A percentile compares a stretch with the other conserved stretches of the same genome.
Conservation (phyloP, 2,797 vertebrate genomes). For the Heteromormyrus szaboi region DNA sequence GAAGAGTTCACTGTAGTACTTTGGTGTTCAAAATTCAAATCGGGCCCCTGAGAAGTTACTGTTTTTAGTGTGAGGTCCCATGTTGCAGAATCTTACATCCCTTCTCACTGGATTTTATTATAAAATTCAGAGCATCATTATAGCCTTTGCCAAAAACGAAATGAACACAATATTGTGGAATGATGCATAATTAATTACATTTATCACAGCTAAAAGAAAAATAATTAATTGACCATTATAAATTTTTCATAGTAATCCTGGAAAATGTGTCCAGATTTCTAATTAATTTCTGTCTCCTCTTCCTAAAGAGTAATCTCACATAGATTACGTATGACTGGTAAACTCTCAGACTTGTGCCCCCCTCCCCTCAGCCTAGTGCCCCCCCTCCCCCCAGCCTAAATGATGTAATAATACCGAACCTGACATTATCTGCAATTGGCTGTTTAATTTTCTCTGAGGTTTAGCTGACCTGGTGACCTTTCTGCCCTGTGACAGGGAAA, state of each 20-base stretch:
- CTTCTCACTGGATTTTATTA: neutral
- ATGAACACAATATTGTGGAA: neutral
- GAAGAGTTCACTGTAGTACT: neutral
- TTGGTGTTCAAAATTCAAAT: neutral
- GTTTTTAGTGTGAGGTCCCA: neutral
- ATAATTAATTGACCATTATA: neutral
- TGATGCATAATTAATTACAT: neutral
- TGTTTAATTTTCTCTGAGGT: constrained; percentile 25
- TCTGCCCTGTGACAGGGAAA: neutral
- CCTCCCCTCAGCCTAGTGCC: no score
- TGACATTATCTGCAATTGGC: constrained; percentile 8
- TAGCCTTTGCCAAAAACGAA: neutral
- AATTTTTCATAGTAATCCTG: neutral
- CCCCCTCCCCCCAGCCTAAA: neutral
- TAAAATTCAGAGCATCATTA: neutral
- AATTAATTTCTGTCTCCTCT: neutral
- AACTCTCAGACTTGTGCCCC: neutral
- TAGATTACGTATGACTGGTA: neutral
- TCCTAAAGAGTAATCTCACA: neutral
- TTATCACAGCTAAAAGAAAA: neutral
- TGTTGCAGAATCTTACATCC: neutral
- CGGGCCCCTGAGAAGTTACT: neutral
- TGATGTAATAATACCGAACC: constrained; percentile 3
- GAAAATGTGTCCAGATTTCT: neutral
- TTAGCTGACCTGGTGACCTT: neutral